phyloP scores from a whole-genome alignment of 2,888 invertebrate genomes.

The Lithosia quadra region DNA sequence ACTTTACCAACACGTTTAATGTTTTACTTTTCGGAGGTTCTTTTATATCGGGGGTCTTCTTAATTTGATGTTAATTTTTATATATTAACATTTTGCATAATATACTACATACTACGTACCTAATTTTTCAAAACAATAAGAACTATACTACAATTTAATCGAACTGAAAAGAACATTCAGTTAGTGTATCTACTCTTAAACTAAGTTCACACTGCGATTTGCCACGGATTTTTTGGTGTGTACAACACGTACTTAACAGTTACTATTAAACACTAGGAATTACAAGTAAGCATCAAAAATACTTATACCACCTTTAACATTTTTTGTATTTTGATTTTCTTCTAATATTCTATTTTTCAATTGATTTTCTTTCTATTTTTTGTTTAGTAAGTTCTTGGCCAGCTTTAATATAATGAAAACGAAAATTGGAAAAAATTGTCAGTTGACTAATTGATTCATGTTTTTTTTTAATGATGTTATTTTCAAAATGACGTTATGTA shows the following conservation, averaged over 20 bases:
- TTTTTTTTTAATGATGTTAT: too few relatives aligned
- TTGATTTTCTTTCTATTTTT: too few relatives aligned
- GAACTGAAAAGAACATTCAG: neutral
- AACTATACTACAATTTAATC: neutral
- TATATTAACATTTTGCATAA: slow-evolving; percentile 12
- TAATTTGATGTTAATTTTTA: neutral
- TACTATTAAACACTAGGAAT: neutral
- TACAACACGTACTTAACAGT: neutral
- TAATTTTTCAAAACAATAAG: neutral
- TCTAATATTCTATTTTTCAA: neutral
- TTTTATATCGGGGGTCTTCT: too few relatives aligned
- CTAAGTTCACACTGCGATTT: slow-evolving; percentile 14
- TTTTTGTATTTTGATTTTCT: too few relatives aligned
- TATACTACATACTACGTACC: neutral
- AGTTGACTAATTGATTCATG: too few relatives aligned
- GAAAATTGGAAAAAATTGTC: too few relatives aligned
- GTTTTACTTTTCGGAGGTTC: too few relatives aligned
- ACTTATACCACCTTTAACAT: neutral
- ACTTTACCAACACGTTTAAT: too few relatives aligned
- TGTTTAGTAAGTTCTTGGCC: too few relatives aligned
- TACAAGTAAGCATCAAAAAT: neutral
- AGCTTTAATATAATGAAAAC: too few relatives aligned
- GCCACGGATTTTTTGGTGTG: slow-evolving; percentile 13
- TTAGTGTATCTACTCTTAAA: neutral
- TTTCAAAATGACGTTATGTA: too few relatives aligned